Conservation (phyloP, 1,140 invertebrate species). For the Aphis gossypii region DNA sequence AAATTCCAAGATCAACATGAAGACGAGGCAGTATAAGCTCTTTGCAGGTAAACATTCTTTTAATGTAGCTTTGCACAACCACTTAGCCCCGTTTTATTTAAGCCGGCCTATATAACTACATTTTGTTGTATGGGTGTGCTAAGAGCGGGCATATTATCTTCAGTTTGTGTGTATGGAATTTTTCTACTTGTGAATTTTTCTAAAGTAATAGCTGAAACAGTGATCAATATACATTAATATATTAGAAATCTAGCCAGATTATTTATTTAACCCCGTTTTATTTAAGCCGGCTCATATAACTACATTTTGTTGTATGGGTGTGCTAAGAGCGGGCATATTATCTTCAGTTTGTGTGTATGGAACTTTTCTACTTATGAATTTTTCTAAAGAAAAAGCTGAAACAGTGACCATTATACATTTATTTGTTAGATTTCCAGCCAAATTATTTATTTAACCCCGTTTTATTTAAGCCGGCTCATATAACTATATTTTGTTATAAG, state of each 20-base stretch:
- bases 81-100: slow-evolving; percentile 56
- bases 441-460: slow-evolving; percentile 59
- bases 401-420: not conserved
- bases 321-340: slow-evolving; percentile 44
- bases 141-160: not conserved
- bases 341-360: slow-evolving; percentile 41
- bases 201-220: not conserved
- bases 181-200: slow-evolving; percentile 41
- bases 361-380: slow-evolving; percentile 47
- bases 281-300: slow-evolving; percentile 35
- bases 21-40: slow-evolving; percentile 68
- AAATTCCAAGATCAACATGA: slow-evolving; percentile 49
- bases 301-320: slow-evolving; percentile 33
- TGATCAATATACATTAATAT: not conserved
- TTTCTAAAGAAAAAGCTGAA: slow-evolving; percentile 24
- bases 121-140: slow-evolving; percentile 31
- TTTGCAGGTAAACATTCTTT: slow-evolving; percentile 67
- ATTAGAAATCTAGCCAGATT: not conserved
- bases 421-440: not conserved
- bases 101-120: not conserved
- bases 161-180: slow-evolving; percentile 29
- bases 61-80: not conserved
- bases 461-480: slow-evolving; percentile 46
- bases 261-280: slow-evolving; percentile 59
- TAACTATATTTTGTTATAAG: slow-evolving; percentile 1